Base-by-base conservation (phyloP, 2,888 invertebrate species). In the Drosophila kokeensis region DNA sequence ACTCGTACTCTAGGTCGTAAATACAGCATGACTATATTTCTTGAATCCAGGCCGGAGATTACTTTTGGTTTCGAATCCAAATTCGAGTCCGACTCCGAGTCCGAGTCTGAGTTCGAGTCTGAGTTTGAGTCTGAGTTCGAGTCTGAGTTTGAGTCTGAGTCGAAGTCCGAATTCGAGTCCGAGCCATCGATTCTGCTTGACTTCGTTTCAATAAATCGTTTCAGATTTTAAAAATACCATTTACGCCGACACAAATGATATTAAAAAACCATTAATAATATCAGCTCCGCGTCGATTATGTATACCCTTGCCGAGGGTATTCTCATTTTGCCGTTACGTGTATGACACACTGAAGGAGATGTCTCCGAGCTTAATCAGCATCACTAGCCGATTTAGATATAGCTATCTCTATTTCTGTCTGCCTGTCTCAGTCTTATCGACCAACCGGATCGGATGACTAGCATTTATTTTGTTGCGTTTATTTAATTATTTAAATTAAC, bases 251-350 rank as follows among this genome's bases (percentile, higher is more conserved):
- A 75, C 82, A 80, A 85, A 81, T 82, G 85, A 87, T 87, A 90
- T 90, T 89, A 87, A 87, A 89, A 89, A 83, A 85, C 85, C 90
- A 89, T 89, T 89, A 89, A 90, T 89, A 87, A 87, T 79, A 76
- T 71, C 58, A 75, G 71, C 73, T 76, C 69, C 55, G 70, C 81
- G 73, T 81, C 82, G 82, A 83, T 84, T 89, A 75, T 77, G 61
- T 64, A 45, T 49, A 34, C 18, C 10, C 34, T 53, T 34, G 21
- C 8, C 8, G 15, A 10, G 34, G 24, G 53, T 29, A 34, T 53
- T 54, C 34, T 18, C 24, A 11, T 7, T 54, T 54, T 11, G 34
- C 24, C 24, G 18, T 34, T 10, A 54, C 36, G 6, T 11, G 24
- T 24, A 34, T 3, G 15, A 34, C 53, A 2, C 32, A 30, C 50